Evolutionary conservation across 2,888 invertebrate genomes (phyloP).

Genomic region (Scrobipalpa costella): DNA sequence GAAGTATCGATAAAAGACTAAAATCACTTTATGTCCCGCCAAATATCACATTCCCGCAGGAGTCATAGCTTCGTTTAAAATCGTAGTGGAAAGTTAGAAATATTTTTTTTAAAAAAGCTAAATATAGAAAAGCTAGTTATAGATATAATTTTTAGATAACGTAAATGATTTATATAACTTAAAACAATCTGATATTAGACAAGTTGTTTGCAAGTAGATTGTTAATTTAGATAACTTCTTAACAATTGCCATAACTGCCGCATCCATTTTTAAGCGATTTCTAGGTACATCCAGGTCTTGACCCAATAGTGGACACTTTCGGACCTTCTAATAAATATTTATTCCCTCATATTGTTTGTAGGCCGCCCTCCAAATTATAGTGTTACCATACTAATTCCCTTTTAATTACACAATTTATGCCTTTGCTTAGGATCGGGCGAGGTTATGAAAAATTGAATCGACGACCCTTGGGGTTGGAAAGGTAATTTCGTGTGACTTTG

Average conservation of each 20-base stretch:
- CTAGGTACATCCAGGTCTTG: slow-evolving; percentile 40
- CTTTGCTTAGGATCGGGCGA: slow-evolving; percentile 63
- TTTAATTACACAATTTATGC: slow-evolving; percentile 30
- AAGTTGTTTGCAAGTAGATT: background rate
- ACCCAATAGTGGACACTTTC: slow-evolving; percentile 75
- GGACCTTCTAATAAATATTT: slow-evolving; percentile 77
- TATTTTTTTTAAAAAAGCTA: no score
- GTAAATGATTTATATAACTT: no score
- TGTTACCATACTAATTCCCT: slow-evolving; percentile 31
- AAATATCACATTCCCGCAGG: no score
- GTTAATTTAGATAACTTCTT: no score
- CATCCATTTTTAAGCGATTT: slow-evolving; percentile 43
- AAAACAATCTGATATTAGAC: background rate
- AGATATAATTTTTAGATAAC: no score
- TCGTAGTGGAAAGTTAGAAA: no score
- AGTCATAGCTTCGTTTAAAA: no score
- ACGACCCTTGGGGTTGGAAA: slow-evolving; percentile 8
- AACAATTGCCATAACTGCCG: slow-evolving; percentile 35
- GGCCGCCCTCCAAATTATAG: slow-evolving; percentile 50
- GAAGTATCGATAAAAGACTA: no score
- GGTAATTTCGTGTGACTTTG: slow-evolving; percentile 5
- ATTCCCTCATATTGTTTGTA: slow-evolving; percentile 71
- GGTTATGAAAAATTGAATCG: slow-evolving; percentile 34
- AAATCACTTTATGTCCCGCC: no score
- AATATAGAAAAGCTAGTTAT: no score